Conservation (phyloP, 2,113 vertebrate species). For the Oreochromis tanganicae region DNA sequence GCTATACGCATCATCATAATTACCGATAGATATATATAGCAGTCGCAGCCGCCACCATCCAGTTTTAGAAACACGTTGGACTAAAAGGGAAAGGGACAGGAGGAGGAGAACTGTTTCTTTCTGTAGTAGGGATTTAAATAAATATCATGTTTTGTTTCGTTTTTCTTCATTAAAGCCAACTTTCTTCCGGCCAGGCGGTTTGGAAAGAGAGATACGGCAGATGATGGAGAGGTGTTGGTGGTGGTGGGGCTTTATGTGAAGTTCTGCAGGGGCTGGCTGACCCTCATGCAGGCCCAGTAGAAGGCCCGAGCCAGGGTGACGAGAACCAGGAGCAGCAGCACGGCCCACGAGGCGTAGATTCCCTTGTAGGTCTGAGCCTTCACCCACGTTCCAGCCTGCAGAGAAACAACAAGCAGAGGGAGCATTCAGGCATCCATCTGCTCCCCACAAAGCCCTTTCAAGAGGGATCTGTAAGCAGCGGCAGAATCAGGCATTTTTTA, state of each 20-base stretch:
- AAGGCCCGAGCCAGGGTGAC: slow-evolving; percentile 81
- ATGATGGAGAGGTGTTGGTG: background rate
- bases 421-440: background rate
- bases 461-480: background rate
- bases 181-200: slow-evolving; percentile 23
- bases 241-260: slow-evolving; percentile 64
- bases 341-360: slow-evolving; percentile 86
- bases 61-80: slow-evolving; percentile 51
- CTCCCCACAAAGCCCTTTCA: background rate
- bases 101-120: slow-evolving; percentile 7
- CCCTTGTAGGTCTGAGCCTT: slow-evolving; percentile 77
- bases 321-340: slow-evolving; percentile 79
- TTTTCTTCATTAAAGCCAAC: slow-evolving; percentile 31
- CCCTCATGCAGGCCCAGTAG: slow-evolving; percentile 86
- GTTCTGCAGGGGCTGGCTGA: slow-evolving; percentile 77
- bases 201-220: background rate
- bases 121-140: slow-evolving; percentile 44
- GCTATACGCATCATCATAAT: slow-evolving; percentile 44
- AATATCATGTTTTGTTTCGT: slow-evolving; percentile 33
- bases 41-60: slow-evolving; percentile 34
- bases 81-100: slow-evolving; percentile 19
- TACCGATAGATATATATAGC: slow-evolving; percentile 34
- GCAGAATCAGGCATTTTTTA: background rate
- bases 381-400: slow-evolving; percentile 84
- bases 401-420: background rate